phyloP scores from a whole-genome alignment of 2,797 vertebrate genomes.

The Phataginus tricuspis region DNA sequence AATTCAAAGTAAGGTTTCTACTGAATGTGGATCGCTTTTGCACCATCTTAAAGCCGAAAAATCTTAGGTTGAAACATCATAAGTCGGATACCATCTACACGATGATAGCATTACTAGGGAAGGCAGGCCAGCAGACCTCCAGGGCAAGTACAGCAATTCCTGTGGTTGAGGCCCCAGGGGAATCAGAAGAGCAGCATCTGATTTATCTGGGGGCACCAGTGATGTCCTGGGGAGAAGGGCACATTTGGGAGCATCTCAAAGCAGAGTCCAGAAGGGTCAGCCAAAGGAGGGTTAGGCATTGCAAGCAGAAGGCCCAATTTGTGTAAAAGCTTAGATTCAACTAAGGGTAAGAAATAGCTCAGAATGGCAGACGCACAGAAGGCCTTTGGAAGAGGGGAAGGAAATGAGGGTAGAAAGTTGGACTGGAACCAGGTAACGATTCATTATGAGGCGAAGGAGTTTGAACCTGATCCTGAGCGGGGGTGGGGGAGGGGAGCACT shows the following conservation, averaged over 20 bases:
- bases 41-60: too few relatives aligned
- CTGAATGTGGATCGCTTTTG: too few relatives aligned
- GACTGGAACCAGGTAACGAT: neutral
- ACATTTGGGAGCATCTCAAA: neutral
- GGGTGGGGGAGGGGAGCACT: neutral
- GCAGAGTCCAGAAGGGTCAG: neutral
- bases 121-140: neutral
- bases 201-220: neutral
- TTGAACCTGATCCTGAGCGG: constrained; percentile 6
- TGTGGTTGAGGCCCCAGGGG: neutral
- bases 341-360: neutral
- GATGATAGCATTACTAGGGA: neutral
- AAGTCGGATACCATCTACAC: neutral
- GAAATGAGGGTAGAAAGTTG: neutral
- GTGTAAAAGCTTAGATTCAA: neutral
- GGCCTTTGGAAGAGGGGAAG: neutral
- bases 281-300: neutral
- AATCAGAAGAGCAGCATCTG: neutral
- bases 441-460: neutral
- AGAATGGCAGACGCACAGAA: neutral
- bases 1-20: too few relatives aligned
- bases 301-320: neutral
- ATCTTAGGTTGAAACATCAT: too few relatives aligned
- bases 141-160: neutral
- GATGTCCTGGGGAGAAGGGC: too few relatives aligned